Evolutionary conservation across 2,113 vertebrate genomes (phyloP), one percentile per base, ranked within the genome.

Genomic region (Microtus richardsoni): DNA sequence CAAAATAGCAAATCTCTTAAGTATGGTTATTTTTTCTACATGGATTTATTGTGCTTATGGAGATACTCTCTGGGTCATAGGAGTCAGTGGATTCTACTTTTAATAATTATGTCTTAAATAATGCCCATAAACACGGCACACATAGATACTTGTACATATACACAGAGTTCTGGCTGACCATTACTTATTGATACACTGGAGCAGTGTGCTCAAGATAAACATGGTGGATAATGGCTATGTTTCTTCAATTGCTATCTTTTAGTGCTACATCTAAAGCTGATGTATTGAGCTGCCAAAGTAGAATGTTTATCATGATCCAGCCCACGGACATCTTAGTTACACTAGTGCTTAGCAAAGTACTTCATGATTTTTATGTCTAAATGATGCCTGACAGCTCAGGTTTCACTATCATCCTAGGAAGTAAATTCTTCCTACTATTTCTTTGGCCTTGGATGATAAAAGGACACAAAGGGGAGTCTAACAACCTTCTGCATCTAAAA

Each of bases 401-500:
- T 91, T 96, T 93, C 85, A 92, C 47, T 95, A 36, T 92, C 28
- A 70, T 90, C 33, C 44, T 49, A 74, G 24, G 60, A 86, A 95
- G 47, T 49, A 95, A 82, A 54, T 90, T 93, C 58, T 93, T 92
- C n/a, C 60, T 92, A 91, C 36, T 77, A 49, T 95, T 96, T 84
- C 22, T 54, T 85, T 95, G 88, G 97, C 95, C 92, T 97, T 96
- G 79, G 28, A 68, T 95, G 90, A 92, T 94, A 90, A 96, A 96
- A 94, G 62, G 58, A 86, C 77, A 94, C 79, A 96, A 96, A 88
- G 22, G 80, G 93, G 88, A 96, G 95, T 93, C 85, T 96, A 92
- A 92, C 64, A 97, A 93, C 21, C 71, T 96, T 97, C 75, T 96
- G 14, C 60, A 90, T 96, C 80, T 96, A 96, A 95, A 96, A 97